Base-by-base conservation (phyloP, 2,888 invertebrate genomes). In the Rotaria macrura region DNA sequence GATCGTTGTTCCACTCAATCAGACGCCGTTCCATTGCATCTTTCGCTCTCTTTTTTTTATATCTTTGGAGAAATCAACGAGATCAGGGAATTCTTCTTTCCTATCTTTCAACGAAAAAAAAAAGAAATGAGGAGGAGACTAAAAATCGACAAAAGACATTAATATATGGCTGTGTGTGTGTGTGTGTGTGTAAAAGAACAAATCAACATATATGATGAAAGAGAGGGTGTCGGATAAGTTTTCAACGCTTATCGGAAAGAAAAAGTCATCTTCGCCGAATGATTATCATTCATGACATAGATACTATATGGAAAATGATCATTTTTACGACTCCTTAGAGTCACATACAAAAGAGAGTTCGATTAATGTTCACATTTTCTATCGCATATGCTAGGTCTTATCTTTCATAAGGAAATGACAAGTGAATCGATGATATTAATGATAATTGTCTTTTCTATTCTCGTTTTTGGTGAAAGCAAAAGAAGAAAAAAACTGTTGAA, bases 321-420 rank as follows among this genome's bases (percentile, higher is more conserved):
- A 79, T 43, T 79, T 79, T 79, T 79, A 79, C 79, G 79, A 79
- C 79, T 79, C 79, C 79, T 79, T 43, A 12, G 79, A 79, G 79
- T 43, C 43, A 40, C 38, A 65, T 29, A 79, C 40, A 43, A 7
- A 52, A 52, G 52, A n/a, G 43, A 79, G n/a, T 43, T 20, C 79
- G 79, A 79, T 79, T 79, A 79, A 40, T 79, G 43, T 79, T n/a
- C 79, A 65, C 65, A 65, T 65, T 38, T 34, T 17, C 14, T 65
- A 65, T 65, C 29, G 34, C 65, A 65, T 29, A 65, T 65, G 65
- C 65, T 34, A 65, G 65, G 34, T 65, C 65, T 65, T 65, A 65
- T 65, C 65, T 65, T 65, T 14, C 34, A 34, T 34, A 34, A n/a
- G n/a, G 38, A 43, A 25, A 79, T 17, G 43, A 79, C 43, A 43